A percentile compares a stretch with the other conserved stretches of the same genome.
phyloP scores from a whole-genome alignment of 2,888 invertebrate genomes.

The Aethes cnicana region DNA sequence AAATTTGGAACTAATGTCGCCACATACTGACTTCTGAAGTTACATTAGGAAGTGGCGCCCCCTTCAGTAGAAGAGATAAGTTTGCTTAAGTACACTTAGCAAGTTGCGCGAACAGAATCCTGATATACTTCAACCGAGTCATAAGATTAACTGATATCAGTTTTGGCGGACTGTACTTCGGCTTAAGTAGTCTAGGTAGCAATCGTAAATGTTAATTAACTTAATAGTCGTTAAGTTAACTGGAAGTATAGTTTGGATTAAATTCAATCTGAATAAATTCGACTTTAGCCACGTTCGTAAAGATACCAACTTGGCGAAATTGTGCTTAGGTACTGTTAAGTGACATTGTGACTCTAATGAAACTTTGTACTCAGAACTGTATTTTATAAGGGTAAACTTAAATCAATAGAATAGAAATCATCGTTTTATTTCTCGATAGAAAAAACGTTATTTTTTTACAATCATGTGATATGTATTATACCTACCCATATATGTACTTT shows the following conservation, averaged over 20 bases:
- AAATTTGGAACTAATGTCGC: conserved; percentile 21
- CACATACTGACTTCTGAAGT: conserved; percentile 23
- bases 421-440: no score
- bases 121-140: conserved; percentile 15
- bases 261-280: not conserved
- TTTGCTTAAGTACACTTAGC: conserved; percentile 7
- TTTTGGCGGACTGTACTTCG: conserved; percentile 11
- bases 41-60: conserved; percentile 14
- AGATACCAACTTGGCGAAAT: no score
- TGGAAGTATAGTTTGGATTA: not conserved
- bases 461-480: no score
- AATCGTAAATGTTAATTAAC: conserved; percentile 17
- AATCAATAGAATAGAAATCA: no score
- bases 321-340: no score
- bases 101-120: conserved; percentile 26
- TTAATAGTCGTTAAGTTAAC: not conserved
- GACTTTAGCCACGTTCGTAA: no score
- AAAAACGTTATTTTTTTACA: no score
- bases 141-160: conserved; percentile 26
- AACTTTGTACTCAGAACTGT: no score
- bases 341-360: no score
- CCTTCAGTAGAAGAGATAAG: conserved; percentile 4
- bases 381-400: no score
- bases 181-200: conserved; percentile 1
- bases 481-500: no score